phyloP scores from a whole-genome alignment of 1,140 invertebrate genomes.

The Drosophila guanche region DNA sequence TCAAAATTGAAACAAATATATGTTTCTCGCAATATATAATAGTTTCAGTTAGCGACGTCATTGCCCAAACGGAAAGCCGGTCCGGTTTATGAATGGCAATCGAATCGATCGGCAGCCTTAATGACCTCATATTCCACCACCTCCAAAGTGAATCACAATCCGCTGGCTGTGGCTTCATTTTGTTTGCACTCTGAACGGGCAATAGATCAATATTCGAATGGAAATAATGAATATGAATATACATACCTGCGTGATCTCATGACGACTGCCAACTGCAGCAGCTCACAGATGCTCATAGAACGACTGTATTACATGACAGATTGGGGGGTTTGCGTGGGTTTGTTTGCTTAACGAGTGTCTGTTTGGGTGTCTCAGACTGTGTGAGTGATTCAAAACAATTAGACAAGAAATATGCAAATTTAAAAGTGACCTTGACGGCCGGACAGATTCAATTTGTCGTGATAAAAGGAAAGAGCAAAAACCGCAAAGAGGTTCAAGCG shows the following conservation, averaged over 20 bases:
- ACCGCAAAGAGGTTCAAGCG: neutral
- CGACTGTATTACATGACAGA: constrained; percentile 18
- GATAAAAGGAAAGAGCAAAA: too few species aligned
- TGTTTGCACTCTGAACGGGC: constrained; percentile 19
- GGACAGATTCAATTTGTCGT: too few species aligned
- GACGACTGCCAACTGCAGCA: constrained; percentile 2
- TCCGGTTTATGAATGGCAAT: constrained; percentile 7
- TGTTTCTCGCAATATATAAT: neutral
- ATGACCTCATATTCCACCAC: constrained; percentile 52
- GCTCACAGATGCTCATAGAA: too few species aligned
- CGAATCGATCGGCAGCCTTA: constrained; percentile 4
- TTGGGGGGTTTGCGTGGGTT: constrained; percentile 23
- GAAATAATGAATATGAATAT: constrained; percentile 4
- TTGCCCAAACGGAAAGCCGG: constrained; percentile 28
- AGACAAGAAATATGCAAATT: constrained; percentile 52
- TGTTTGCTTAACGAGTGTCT: constrained; percentile 2
- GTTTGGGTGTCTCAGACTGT: constrained; percentile 14
- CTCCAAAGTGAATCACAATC: constrained; percentile 51
- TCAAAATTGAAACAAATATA: constrained; percentile 7
- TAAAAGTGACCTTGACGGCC: constrained; percentile 31
- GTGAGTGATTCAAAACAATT: constrained; percentile 66
- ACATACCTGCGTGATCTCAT: constrained; percentile 46
- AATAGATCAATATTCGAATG: constrained; percentile 47
- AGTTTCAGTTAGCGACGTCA: constrained; percentile 38
- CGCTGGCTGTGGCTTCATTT: constrained; percentile 42